Base-by-base conservation (phyloP, 2,113 vertebrate species). In the Upupa epops region DNA sequence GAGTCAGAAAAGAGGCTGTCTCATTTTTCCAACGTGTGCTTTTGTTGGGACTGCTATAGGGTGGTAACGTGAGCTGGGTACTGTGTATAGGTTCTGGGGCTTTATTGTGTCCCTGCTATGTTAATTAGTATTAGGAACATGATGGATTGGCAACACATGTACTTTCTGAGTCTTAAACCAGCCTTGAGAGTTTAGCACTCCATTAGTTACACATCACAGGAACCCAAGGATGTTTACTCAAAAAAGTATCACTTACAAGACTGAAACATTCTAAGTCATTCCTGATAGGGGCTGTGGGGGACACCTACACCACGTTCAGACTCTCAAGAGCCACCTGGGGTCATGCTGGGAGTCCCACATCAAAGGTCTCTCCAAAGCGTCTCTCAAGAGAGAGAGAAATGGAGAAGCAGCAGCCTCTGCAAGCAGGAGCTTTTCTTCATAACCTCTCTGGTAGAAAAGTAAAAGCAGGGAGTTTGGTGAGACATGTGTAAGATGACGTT, bases 121-220 rank as follows among this genome's bases (percentile, higher is more conserved):
- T 98, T 99, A 98, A 99, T 99, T 98, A 98, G 98, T 96, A 97
- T 97, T 96, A 97, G 97, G 92, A 94, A 96, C 95, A 96, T 99
- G 98, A 99, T 98, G 98, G 98, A 99, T 97, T 95, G 96, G 97
- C 97, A 98, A 98, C 98, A 99, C 98, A 96, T 99, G 98, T 97
- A 92, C 59, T 77, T 96, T 91, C 96, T 96, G 97, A 98, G 97
- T 93, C 95, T 96, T 97, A 97, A 98, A 98, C 94, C 98, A 98
- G 97, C 95, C 97, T 97, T 98, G 96, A 98, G 96, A 97, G 95
- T 98, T 98, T 97, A 97, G 97, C 96, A 96, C 97, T 96, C 97
- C 96, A 97, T 98, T 98, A 97, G 97, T 98, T 98, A 98, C 97
- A 97, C 95, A 96, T 96, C 96, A 94, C 90, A 97, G 94, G 91